These are phyloP conservation scores for Globodera ellingtonae DNA, from an alignment of 1,140 invertebrate species.

Conservation along the genomic window DNA sequence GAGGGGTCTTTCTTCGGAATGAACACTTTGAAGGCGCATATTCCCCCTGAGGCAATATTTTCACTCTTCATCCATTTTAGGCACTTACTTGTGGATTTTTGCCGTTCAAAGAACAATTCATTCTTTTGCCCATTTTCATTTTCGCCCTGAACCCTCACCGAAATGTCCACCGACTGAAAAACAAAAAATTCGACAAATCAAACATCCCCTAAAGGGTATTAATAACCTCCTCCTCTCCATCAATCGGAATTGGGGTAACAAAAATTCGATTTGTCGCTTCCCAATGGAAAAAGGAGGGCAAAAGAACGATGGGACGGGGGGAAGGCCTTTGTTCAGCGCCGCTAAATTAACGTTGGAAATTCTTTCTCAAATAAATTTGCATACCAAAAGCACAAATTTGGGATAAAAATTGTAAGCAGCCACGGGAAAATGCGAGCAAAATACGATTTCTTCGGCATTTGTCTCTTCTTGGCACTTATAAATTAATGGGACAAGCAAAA, in stretches of 20 bases:
- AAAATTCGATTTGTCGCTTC: slow-evolving; percentile 12
- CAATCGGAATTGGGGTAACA: background rate
- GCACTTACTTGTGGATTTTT: background rate
- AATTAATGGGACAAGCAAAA: background rate
- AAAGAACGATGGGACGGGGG: slow-evolving; percentile 8
- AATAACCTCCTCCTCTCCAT: background rate
- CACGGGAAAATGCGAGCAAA: background rate
- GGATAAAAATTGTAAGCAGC: background rate
- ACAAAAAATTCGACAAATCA: background rate
- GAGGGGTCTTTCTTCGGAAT: slow-evolving; percentile 7
- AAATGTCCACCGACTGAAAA: slow-evolving; percentile 15
- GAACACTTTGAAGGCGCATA: slow-evolving; percentile 7
- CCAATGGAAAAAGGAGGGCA: slow-evolving; percentile 25
- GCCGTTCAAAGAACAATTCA: slow-evolving; percentile 11
- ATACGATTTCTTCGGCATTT: too few species aligned
- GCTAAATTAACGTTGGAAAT: background rate
- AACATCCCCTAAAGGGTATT: background rate
- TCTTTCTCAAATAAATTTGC: background rate
- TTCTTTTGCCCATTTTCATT: slow-evolving; percentile 12
- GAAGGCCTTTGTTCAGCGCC: background rate
- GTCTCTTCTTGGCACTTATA: background rate
- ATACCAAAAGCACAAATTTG: background rate
- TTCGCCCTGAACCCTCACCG: slow-evolving; percentile 11
- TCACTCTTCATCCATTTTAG: background rate
- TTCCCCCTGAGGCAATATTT: background rate